These are phyloP conservation scores for Nomada flava DNA, from an alignment of 2,888 invertebrate species.

Conservation along the genomic window DNA sequence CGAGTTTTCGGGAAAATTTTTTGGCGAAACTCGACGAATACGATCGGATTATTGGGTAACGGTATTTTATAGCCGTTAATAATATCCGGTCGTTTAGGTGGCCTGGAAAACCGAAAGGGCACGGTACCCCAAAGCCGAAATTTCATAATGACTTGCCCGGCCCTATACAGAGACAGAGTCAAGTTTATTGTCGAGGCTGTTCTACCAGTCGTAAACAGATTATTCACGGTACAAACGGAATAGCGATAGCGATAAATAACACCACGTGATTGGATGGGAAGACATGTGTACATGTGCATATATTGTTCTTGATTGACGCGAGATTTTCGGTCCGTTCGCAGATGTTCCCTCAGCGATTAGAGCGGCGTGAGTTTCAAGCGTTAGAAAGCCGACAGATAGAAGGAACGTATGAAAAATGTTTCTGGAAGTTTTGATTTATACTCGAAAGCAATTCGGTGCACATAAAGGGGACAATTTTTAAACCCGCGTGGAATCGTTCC, in stretches of 20 bases:
- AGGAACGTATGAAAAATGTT: background rate
- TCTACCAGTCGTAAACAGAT: conserved; percentile 31
- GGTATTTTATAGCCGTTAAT: conserved; percentile 28
- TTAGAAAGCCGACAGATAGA: background rate
- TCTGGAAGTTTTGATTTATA: background rate
- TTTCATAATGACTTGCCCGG: conserved; percentile 42
- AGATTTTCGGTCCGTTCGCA: background rate
- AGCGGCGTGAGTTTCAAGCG: background rate
- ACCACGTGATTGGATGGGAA: conserved; percentile 1
- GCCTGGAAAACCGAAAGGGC: conserved; percentile 27
- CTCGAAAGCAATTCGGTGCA: background rate
- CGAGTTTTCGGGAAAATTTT: conserved; percentile 13
- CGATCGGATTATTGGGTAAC: conserved; percentile 20
- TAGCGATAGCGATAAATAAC: conserved; percentile 35
- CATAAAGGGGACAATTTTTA: too few relatives aligned
- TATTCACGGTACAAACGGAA: conserved; percentile 21
- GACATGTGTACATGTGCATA: background rate
- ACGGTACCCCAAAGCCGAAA: conserved; percentile 18
- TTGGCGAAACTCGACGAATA: background rate
- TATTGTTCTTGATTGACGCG: background rate
- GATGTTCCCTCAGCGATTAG: background rate
- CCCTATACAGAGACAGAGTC: conserved; percentile 12
- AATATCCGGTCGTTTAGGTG: conserved; percentile 12
- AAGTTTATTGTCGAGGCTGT: conserved; percentile 34
- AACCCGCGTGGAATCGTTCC: too few relatives aligned